Evolutionary conservation across 2,797 vertebrate genomes (phyloP), one percentile per base, ranked within the genome.

Genomic region (Synaphobranchus kaupii): DNA sequence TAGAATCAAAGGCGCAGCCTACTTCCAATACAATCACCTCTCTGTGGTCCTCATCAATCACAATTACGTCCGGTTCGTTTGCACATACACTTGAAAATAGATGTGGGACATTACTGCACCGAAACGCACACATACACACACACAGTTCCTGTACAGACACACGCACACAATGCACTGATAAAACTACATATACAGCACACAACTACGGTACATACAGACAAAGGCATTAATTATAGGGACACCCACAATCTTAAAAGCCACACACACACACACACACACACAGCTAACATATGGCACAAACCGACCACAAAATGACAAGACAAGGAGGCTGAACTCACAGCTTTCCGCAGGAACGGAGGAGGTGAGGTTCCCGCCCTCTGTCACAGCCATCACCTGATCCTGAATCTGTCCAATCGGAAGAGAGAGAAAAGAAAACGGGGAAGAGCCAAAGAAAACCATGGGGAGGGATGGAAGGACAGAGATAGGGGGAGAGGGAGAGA

Each of bases 251-350:
- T 58, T 87, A 86, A 81, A 48, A 52, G 58, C 54, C 85, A 9
- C 39, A 39, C 39, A 83, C 44, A 85, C 12, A 56, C 28, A 73
- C 60, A 87, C 76, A 50, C n/a, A 86, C n/a, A 85, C 66, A 76
- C 56, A 52, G 76, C 39, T 22, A 4, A 31, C 54, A 68, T 8
- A 34, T 2, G n/a, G 20, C n/a, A 50, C 80, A 82, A 44, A 34
- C 28, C 15, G 39, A 58, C 44, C 12, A 48, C 28, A 31, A 78
- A 17, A 88, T 83, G 58, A 31, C 0, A 68, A 83, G 25, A n/a
- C 9, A 2, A 25, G 52, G 52, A 86, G 89, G 81, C 25, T 12
- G 52, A 90, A 93, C 94, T 94, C 85, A 95, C 95, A 73, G 87
- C 85, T 88, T 90, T 52, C 92, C 89, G 88, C 83, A 1, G 66